Conservation (phyloP, 2,888 invertebrate species). For the Cantharis flavilabris region DNA sequence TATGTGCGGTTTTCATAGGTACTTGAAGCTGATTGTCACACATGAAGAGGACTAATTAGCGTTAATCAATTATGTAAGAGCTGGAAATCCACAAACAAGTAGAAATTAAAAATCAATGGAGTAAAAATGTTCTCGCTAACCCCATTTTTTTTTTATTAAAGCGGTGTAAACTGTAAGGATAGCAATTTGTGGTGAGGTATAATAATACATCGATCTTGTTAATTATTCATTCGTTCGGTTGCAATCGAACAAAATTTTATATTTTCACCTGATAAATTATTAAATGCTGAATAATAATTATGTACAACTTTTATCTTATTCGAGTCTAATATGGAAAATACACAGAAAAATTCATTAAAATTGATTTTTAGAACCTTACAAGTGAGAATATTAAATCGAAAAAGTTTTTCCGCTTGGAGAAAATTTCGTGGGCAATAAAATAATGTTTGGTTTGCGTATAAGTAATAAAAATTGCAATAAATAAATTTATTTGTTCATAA, state of each 20-base stretch:
- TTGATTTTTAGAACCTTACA: background rate
- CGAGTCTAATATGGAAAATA: background rate
- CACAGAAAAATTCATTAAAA: background rate
- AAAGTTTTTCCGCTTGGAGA: background rate
- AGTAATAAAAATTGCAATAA: background rate
- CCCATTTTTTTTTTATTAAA: background rate
- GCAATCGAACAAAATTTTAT: background rate
- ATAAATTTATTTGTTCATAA: constrained; percentile 19
- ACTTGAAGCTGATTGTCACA: background rate
- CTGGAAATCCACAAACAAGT: background rate
- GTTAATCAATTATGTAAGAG: background rate
- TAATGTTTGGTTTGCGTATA: background rate
- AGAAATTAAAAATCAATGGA: background rate
- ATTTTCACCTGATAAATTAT: background rate
- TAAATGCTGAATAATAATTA: background rate
- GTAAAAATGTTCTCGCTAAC: background rate
- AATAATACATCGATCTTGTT: background rate
- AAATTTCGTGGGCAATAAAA: background rate
- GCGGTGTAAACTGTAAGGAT: background rate
- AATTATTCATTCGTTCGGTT: background rate
- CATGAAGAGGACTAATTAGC: background rate
- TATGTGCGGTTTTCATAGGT: background rate
- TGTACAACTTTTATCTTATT: background rate
- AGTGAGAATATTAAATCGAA: background rate
- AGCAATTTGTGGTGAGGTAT: background rate